Conservation (phyloP, 2,888 invertebrate genomes). For the Lasioglossum lativentre region DNA sequence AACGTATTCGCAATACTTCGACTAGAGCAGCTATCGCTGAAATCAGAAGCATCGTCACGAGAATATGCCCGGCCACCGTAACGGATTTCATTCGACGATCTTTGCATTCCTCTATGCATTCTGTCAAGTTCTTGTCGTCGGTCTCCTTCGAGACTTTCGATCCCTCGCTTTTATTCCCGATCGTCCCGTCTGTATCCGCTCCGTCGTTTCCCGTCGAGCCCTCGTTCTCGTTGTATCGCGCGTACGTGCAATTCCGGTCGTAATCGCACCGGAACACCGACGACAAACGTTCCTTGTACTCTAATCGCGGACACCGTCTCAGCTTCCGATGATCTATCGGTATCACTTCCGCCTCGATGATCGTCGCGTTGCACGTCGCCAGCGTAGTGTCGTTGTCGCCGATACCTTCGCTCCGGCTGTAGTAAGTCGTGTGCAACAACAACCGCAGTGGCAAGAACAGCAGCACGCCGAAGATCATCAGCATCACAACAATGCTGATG, state of each 20-base stretch:
- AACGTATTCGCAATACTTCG: conserved; percentile 78
- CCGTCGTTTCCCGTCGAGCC: background rate
- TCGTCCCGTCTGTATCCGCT: background rate
- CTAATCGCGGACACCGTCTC: conserved; percentile 72
- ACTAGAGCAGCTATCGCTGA: conserved; percentile 79
- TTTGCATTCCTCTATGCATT: conserved; percentile 53
- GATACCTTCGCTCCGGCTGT: conserved; percentile 34
- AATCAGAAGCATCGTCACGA: conserved; percentile 79
- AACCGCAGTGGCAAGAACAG: conserved; percentile 76
- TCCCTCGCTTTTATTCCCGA: background rate
- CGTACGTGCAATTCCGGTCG: conserved; percentile 77
- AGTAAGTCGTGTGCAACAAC: conserved; percentile 75
- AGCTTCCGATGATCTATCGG: conserved; percentile 66
- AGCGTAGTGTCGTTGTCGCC: conserved; percentile 2
- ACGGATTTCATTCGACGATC: conserved; percentile 72
- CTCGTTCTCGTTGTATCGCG: background rate
- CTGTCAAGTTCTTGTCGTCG: conserved; percentile 43
- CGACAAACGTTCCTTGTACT: conserved; percentile 71
- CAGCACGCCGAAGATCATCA: conserved; percentile 78
- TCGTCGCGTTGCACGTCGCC: conserved; percentile 20
- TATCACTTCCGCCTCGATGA: conserved; percentile 28
- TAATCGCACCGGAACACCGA: conserved; percentile 74
- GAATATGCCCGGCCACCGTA: conserved; percentile 78
- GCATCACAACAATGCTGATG: conserved; percentile 76
- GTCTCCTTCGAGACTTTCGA: conserved; percentile 50